These are phyloP conservation scores for Hypanus sabinus DNA, from an alignment of 2,113 vertebrate species.

Conservation along the genomic window DNA sequence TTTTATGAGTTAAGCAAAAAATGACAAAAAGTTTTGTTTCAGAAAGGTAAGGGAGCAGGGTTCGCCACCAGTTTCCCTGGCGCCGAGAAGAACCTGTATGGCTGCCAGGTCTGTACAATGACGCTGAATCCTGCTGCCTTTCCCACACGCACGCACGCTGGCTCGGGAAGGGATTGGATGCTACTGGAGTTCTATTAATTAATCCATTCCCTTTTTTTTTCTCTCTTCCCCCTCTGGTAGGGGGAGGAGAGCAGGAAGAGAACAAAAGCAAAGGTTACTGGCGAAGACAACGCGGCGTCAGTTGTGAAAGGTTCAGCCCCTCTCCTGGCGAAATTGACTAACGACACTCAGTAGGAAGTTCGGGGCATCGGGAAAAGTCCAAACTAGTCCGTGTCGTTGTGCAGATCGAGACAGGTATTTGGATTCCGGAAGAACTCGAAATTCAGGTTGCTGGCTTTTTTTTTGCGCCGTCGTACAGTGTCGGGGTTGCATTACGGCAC, in stretches of 20 bases:
- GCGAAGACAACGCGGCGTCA: not conserved
- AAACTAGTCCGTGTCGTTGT: constrained; percentile 21
- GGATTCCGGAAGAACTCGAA: constrained; percentile 60
- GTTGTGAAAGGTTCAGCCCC: not conserved
- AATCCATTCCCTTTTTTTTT: not conserved
- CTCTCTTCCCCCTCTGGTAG: not conserved
- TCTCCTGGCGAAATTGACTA: not conserved
- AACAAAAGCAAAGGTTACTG: not conserved
- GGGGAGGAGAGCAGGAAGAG: not conserved
- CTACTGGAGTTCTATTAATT: not conserved
- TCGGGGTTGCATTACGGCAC: not conserved
- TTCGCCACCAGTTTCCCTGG: not conserved
- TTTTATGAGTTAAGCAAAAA: not conserved
- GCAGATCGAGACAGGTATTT: constrained; percentile 48
- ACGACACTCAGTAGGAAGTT: not conserved
- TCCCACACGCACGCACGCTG: not conserved
- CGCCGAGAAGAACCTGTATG: not conserved
- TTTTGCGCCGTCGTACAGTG: constrained; percentile 39
- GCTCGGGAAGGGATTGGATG: not conserved
- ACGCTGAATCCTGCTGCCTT: not conserved
- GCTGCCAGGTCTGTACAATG: not conserved
- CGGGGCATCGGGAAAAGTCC: not conserved
- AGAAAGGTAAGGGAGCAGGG: not conserved
- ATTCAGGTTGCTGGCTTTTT: constrained; percentile 45
- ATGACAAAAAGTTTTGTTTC: not conserved